Base-by-base conservation (phyloP, 1,140 invertebrate genomes). In the Tyrophagus putrescentiae region DNA sequence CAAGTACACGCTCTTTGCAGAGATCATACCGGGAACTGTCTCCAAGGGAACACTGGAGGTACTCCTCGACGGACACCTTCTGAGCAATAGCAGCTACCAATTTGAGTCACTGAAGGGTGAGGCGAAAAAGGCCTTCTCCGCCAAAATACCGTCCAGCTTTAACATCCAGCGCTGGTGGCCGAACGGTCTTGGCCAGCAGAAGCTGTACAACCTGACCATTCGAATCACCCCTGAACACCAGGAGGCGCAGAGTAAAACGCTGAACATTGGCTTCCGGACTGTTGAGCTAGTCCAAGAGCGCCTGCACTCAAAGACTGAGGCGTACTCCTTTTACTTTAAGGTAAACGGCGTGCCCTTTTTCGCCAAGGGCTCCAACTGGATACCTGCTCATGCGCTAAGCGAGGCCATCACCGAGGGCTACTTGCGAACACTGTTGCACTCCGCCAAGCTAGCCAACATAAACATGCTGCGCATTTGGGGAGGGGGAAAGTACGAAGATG, bases 391-490 rank as follows among this genome's bases (percentile, higher is more conserved):
- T 70, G 80, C 90, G 62, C 80, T 96, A 50, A 89, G 87, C 1
- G 91, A 94, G 73, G 65, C 74, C 29, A 76, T 82, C 3, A 77
- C 77, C 3, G 68, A 79, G 34, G 67, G 69, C 63, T 69, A 79
- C 57, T 66, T 68, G 42, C 64, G 62, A 39, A 16, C 68, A 58
- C 71, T 96, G 1, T 68, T 98, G 2, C 64, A 72, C 31, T 83
- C 87, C 0, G 82, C 83, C 0, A 80, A 79, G 64, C 78, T 84
- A 36, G 81, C 83, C 0, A 78, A 97, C 67, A 92, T 94, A 83
- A 93, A 95, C 69, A 88, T 91, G 80, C 70, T 98, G 0, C 76
- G 95, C 18, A 85, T 98, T 1, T 99, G 95, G 95, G 95, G 95
- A 21, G 95, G 95, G 34, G 95, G 95, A 42, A 74, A 91, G 1